Evolutionary conservation across 2,113 vertebrate species (phyloP), one percentile per base, ranked within the genome.

Genomic region (Dromiciops gliroides): DNA sequence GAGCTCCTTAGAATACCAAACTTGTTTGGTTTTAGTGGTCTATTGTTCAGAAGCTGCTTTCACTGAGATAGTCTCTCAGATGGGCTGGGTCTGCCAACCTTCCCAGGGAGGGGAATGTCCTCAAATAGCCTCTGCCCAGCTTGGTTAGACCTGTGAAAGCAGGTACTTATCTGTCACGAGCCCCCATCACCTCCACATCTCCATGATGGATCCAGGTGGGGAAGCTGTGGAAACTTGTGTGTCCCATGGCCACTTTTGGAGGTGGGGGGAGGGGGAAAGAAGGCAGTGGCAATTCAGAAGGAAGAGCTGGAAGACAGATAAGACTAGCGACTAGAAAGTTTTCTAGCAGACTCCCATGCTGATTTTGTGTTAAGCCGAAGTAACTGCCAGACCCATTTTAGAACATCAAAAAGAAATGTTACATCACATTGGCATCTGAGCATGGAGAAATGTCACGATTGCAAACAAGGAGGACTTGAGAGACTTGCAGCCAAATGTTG

Each of bases 341-440:
- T 97, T 91, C n/a, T 23, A 44, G n/a, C 67, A 95, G 90, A 92
- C 91, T 31, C 90, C 93, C 96, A 94, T 96, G 96, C 94, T 97
- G 96, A 97, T 97, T 97, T 94, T 90, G 92, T 95, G 92, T 88
- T 24, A 48, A 97, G 97, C 97, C 97, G 97, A 97, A 97, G 97
- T 96, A 97, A 96, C 97, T 97, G 95, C 90, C 56, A 97, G 96
- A 95, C 96, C 97, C 97, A 95, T 96, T 98, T 96, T 93, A 96
- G 97, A 96, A 97, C 97, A 98, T 98, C 97, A 97, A 97, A 96
- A 97, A 96, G 97, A 95, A 97, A 96, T 97, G 97, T 97, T 97
- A 96, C 96, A 98, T 97, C 97, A 97, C 22, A 95, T 95, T 97
- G 94, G 97, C 96, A 97, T 98, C 97, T 96, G 96, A 97, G 97